These are phyloP conservation scores for Hystrix cristata DNA, from an alignment of 2,113 vertebrate species.

Conservation along the genomic window DNA sequence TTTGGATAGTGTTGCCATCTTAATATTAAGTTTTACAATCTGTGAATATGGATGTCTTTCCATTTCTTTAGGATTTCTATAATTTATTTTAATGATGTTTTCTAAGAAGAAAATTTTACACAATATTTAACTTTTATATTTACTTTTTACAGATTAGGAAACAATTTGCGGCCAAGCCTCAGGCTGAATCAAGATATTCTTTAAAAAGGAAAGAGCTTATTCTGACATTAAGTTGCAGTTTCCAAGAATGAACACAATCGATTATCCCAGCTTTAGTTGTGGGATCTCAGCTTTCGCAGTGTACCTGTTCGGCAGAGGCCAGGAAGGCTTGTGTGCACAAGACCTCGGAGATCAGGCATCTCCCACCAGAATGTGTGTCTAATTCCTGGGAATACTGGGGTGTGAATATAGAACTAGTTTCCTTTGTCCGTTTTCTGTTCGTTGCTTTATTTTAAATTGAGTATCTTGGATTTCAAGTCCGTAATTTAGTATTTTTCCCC, in stretches of 20 bases:
- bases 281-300: conserved; percentile 66
- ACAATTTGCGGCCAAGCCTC: conserved; percentile 27
- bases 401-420: conserved; percentile 86
- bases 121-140: neutral
- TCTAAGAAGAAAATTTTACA: neutral
- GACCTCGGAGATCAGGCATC: conserved; percentile 87
- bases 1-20: neutral
- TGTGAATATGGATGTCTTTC: neutral
- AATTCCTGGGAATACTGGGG: conserved; percentile 88
- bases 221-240: conserved; percentile 38
- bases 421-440: conserved; percentile 90
- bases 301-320: conserved; percentile 73
- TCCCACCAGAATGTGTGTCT: conserved; percentile 87
- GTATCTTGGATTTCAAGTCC: conserved; percentile 81
- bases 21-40: neutral
- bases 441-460: conserved; percentile 88
- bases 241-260: conserved; percentile 53
- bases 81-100: neutral
- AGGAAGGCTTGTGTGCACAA: conserved; percentile 85
- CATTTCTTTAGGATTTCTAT: neutral
- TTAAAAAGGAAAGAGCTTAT: conserved; percentile 61
- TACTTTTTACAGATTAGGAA: conserved; percentile 37
- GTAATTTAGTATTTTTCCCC: conserved; percentile 80
- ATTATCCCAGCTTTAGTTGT: neutral
- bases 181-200: conserved; percentile 52